These are phyloP conservation scores for Premnoplex brunnescens DNA, from an alignment of 2,797 vertebrate genomes.

Conservation along the genomic window DNA sequence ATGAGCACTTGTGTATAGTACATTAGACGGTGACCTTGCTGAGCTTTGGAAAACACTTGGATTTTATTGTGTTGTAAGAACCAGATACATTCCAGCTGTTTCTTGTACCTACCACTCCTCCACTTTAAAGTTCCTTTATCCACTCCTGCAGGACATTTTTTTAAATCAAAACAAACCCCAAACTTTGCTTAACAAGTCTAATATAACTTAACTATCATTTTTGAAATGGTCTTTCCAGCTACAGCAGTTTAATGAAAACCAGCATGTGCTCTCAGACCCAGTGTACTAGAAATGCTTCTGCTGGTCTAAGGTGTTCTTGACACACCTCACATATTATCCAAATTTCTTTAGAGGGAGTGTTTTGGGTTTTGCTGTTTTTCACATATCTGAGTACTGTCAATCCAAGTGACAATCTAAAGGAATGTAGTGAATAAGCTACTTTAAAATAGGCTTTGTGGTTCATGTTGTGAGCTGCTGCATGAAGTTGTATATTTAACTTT, in stretches of 20 bases:
- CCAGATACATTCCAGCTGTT: slow-evolving; percentile 42
- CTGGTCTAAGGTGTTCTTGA: background rate
- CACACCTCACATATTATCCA: background rate
- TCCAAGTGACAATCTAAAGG: background rate
- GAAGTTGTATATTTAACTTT: background rate
- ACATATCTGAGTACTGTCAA: background rate
- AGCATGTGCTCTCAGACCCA: background rate
- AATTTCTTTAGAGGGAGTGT: background rate
- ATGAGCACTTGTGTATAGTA: background rate
- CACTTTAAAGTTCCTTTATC: background rate
- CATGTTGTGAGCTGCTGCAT: background rate
- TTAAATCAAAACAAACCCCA: background rate
- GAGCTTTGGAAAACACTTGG: background rate
- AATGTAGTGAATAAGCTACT: background rate
- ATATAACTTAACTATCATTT: background rate
- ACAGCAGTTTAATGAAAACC: slow-evolving; percentile 1
- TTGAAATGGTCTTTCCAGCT: background rate
- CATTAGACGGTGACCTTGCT: background rate
- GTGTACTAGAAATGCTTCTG: background rate
- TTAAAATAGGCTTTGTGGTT: background rate
- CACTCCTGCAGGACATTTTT: background rate
- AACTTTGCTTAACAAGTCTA: background rate
- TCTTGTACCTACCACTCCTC: background rate
- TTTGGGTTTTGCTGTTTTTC: slow-evolving; percentile 16
- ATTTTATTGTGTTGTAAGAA: slow-evolving; percentile 22